Percentiles rank a stretch among this genome's conserved stretches.
Evolutionary conservation across 2,888 invertebrate genomes (phyloP).

Genomic region (Bellardia bayeri): DNA sequence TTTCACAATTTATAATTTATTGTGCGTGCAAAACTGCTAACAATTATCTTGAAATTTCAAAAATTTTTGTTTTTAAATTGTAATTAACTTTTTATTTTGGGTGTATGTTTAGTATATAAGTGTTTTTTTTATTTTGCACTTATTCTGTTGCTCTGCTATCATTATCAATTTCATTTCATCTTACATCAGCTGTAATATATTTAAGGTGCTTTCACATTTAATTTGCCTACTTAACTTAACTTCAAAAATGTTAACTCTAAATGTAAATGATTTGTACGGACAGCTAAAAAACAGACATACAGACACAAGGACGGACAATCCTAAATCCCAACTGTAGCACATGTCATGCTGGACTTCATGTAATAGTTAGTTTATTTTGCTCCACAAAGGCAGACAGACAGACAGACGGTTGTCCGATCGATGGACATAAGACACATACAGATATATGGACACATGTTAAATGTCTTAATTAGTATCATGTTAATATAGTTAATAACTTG

Average conservation of each 20-base stretch:
- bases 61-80: too few relatives aligned
- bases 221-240: slow-evolving; percentile 50
- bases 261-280: slow-evolving; percentile 14
- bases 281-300: not conserved
- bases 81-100: slow-evolving; percentile 2
- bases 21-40: too few relatives aligned
- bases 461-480: slow-evolving; percentile 70
- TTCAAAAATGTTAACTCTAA: not conserved
- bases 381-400: not conserved
- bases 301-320: not conserved
- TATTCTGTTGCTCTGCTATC: slow-evolving; percentile 3
- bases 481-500: slow-evolving; percentile 63
- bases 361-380: slow-evolving; percentile 7
- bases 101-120: not conserved
- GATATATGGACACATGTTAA: slow-evolving; percentile 49
- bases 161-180: slow-evolving; percentile 56
- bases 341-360: slow-evolving; percentile 37
- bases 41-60: too few relatives aligned
- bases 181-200: slow-evolving; percentile 44
- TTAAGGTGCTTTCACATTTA: slow-evolving; percentile 53
- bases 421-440: slow-evolving; percentile 36
- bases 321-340: slow-evolving; percentile 38
- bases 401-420: slow-evolving; percentile 10
- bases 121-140: not conserved
- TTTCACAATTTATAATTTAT: too few relatives aligned